Base-by-base conservation (phyloP, 2,888 invertebrate genomes). In the Vanessa cardui region DNA sequence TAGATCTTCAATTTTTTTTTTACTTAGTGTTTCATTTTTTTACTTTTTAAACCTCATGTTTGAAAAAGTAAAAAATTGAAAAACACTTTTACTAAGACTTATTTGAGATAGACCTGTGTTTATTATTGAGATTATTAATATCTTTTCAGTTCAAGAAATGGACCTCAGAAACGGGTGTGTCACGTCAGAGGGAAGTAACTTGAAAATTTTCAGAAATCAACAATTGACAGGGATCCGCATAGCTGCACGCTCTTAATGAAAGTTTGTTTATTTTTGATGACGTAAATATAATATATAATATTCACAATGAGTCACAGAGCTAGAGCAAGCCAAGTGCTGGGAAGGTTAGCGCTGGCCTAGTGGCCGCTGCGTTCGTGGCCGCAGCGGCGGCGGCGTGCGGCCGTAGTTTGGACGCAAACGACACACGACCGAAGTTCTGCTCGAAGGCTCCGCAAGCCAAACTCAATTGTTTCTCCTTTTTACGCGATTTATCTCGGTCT, bases 401-500 rank as follows among this genome's bases (percentile, higher is more conserved):
- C 18, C 47, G 47, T 8, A 47, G 47, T 47, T 47, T 47, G 6
- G 56, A 18, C n/a, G 33, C 56, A 39, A 39, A 33, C 56, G 56
- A 18, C 39, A 56, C 39, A 39, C 56, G 21, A 39, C 33, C 15
- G 31, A n/a, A 26, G 31, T 21, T 18, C 16, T 7, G 20, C 65
- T 52, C 59, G 50, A 31, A 44, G 9, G 20, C 31, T 31, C 47
- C 49, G 56, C 33, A 8, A 31, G 33, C 54, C 47, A 52, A 33
- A 47, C 61, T 60, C 60, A 61, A 65, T 65, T 65, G 65, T 60
- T 65, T 60, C 54, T 59, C 33, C 21, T 54, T 65, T 31, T 60
- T n/a, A 20, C 49, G 54, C 46, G 60, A 65, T 65, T 52, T 65
- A 65, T 60, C 59, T 18, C 20, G 44, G 21, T 18, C 21, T 58